Conservation (phyloP, 2,888 invertebrate species). For the Microdon myrmicae region DNA sequence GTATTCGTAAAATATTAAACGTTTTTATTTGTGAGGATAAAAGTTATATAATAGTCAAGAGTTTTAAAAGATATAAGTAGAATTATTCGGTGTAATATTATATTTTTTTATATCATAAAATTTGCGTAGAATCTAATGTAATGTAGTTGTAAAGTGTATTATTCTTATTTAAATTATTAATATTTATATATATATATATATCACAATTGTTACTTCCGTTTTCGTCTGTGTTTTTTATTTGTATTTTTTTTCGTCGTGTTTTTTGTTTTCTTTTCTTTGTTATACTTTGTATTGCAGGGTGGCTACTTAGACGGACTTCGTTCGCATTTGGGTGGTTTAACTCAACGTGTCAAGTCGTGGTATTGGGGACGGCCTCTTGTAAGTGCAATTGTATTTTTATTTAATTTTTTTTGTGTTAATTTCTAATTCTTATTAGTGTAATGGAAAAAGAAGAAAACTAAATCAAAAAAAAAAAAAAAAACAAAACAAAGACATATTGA, state of each 20-base stretch:
- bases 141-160: constrained; percentile 10
- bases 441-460: too few relatives aligned
- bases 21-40: too few relatives aligned
- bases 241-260: constrained; percentile 62
- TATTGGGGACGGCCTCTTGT: constrained; percentile 97
- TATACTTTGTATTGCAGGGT: constrained; percentile 76
- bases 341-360: constrained; percentile 96
- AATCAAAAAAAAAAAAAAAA: too few relatives aligned
- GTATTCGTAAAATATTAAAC: too few relatives aligned
- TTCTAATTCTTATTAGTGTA: too few relatives aligned
- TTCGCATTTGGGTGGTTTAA: constrained; percentile 94
- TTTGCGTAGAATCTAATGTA: constrained; percentile 11
- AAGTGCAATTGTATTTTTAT: constrained; percentile 74
- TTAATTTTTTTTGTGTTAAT: constrained; percentile 39
- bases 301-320: constrained; percentile 93
- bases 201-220: constrained; percentile 20
- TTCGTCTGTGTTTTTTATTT: constrained; percentile 51
- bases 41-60: too few relatives aligned
- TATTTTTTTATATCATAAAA: not conserved
- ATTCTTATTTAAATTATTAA: not conserved
- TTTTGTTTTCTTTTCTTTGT: constrained; percentile 58
- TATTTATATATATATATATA: constrained; percentile 6
- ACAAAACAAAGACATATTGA: too few relatives aligned
- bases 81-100: constrained; percentile 12
- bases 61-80: too few relatives aligned